Evolutionary conservation across 2,113 vertebrate species (phyloP).

Genomic region (Chunga burmeisteri): DNA sequence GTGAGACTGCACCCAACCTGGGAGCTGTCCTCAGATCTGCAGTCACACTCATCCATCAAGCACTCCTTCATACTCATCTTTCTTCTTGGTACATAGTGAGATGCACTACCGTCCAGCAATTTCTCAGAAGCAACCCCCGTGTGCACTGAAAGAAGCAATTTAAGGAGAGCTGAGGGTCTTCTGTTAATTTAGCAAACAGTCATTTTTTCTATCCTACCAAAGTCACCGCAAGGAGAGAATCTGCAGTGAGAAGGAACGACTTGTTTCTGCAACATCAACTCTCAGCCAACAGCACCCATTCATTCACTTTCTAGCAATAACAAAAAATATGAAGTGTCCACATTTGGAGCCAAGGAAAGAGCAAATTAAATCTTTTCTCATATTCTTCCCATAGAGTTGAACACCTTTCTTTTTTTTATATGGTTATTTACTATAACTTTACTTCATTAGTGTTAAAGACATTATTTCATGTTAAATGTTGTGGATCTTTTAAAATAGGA

Average conservation of each 20-base stretch:
- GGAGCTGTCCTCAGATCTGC: not conserved
- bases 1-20: not conserved
- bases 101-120: not conserved
- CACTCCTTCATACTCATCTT: not conserved
- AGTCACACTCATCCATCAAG: not conserved
- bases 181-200: not conserved
- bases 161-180: not conserved
- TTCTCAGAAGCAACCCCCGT: not conserved
- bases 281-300: conserved; percentile 15
- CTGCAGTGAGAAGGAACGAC: not conserved
- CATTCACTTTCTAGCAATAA: not conserved
- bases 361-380: not conserved
- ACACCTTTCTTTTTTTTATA: not conserved
- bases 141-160: not conserved
- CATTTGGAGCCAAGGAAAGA: not conserved
- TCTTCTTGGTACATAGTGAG: fast-evolving
- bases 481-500: conserved; percentile 35
- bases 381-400: not conserved
- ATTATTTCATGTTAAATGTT: conserved; percentile 49
- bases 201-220: not conserved
- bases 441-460: conserved; percentile 41
- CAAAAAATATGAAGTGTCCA: not conserved
- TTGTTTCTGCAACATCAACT: conserved; percentile 8
- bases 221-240: not conserved
- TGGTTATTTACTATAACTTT: conserved; percentile 56